Percentiles rank a stretch among this genome's conserved stretches.
These are phyloP conservation scores for Crypturellus tataupa DNA, from an alignment of 2,797 vertebrate species.

Conservation along the genomic window DNA sequence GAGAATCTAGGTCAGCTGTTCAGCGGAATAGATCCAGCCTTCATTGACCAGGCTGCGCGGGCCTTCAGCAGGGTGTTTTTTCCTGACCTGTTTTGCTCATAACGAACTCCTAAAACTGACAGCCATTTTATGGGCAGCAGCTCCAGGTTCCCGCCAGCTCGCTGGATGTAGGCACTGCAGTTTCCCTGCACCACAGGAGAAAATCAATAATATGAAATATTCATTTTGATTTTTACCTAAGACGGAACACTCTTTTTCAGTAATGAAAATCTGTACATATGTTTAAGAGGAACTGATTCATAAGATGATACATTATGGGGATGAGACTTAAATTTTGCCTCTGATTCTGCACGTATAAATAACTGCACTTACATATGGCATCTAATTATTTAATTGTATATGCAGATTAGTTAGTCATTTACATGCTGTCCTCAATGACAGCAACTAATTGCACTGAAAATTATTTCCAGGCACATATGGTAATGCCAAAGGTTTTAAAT, in stretches of 20 bases:
- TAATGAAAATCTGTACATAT: neutral
- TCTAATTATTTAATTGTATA: slow-evolving; percentile 49
- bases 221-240: neutral
- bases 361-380: slow-evolving; percentile 39
- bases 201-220: neutral
- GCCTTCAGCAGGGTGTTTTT: neutral
- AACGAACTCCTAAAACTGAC: neutral
- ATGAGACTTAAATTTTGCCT: neutral
- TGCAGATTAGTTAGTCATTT: slow-evolving; percentile 45
- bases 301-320: neutral
- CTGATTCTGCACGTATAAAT: neutral
- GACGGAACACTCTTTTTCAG: neutral
- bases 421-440: slow-evolving; percentile 44
- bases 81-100: neutral
- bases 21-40: slow-evolving; percentile 44
- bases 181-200: neutral
- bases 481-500: slow-evolving; percentile 55
- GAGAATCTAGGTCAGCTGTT: slow-evolving; percentile 79
- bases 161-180: neutral
- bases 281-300: neutral
- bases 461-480: slow-evolving; percentile 50
- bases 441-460: slow-evolving; percentile 9
- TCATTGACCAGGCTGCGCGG: slow-evolving; percentile 3
- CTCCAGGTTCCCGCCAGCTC: neutral
- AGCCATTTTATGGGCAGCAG: neutral